Evolutionary conservation across 2,113 vertebrate genomes (phyloP).

Genomic region (Sporophila hypoxantha): DNA sequence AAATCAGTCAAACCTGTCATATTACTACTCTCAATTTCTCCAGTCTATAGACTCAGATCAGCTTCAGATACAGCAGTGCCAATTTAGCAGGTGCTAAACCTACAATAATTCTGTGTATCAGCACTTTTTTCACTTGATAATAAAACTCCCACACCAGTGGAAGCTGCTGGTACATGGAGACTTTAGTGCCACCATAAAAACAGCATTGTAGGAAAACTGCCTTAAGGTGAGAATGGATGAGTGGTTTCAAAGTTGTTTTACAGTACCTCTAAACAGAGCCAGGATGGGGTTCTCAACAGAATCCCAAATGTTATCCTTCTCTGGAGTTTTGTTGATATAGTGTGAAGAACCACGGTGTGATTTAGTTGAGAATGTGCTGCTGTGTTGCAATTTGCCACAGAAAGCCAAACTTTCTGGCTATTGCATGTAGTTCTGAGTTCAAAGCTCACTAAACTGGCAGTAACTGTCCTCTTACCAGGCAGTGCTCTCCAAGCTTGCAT

Average conservation of each 20-base stretch:
- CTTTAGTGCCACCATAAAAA: slow-evolving; percentile 43
- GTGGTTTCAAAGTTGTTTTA: slow-evolving; percentile 11
- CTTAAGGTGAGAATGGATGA: slow-evolving; percentile 19
- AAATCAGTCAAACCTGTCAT: not conserved
- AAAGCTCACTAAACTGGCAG: not conserved
- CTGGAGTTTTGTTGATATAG: not conserved
- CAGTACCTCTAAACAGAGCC: not conserved
- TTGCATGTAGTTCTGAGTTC: not conserved
- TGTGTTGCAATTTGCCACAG: not conserved
- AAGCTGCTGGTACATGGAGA: not conserved
- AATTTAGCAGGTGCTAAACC: slow-evolving; percentile 36
- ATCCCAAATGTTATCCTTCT: not conserved
- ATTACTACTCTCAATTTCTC: not conserved
- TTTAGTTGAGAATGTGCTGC: not conserved
- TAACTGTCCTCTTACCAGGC: not conserved
- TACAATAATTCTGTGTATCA: slow-evolving; percentile 18
- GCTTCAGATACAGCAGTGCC: not conserved
- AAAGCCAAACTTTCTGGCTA: not conserved
- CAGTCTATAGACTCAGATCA: not conserved
- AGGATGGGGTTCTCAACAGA: not conserved
- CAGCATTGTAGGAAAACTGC: slow-evolving; percentile 28
- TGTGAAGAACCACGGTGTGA: not conserved
- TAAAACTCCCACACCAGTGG: slow-evolving; percentile 3
- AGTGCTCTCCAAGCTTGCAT: not conserved
- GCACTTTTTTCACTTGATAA: slow-evolving; percentile 22